Evolutionary conservation across 2,797 vertebrate genomes (phyloP).

Genomic region (Mus minutoides): DNA sequence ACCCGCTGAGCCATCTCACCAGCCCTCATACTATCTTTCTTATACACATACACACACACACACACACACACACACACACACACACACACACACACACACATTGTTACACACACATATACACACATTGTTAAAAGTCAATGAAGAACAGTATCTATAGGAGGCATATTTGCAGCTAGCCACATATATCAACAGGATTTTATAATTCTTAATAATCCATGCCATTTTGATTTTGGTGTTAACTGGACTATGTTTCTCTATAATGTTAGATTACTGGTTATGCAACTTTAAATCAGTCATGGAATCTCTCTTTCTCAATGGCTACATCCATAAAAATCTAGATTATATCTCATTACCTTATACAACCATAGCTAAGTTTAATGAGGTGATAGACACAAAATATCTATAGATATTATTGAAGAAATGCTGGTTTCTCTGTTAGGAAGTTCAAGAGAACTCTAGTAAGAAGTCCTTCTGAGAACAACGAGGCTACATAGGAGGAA

Average conservation of each 20-base stretch:
- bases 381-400: conserved; percentile 4
- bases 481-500: neutral
- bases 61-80: neutral
- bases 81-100: neutral
- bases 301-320: neutral
- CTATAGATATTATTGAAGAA: neutral
- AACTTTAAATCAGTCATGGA: neutral
- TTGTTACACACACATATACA: no score
- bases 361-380: neutral
- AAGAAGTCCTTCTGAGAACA: neutral
- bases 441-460: neutral
- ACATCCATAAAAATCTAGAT: neutral
- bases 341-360: neutral
- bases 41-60: neutral
- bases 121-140: neutral
- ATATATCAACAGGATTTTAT: neutral
- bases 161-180: neutral
- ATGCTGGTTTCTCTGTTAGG: neutral
- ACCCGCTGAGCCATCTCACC: no score
- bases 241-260: neutral
- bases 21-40: neutral
- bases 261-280: neutral
- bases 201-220: neutral
- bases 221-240: neutral
- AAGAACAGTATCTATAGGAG: neutral